Evolutionary conservation across 2,888 invertebrate species (phyloP), one percentile per base, ranked within the genome.

Genomic region (Philhelius pedissequus): DNA sequence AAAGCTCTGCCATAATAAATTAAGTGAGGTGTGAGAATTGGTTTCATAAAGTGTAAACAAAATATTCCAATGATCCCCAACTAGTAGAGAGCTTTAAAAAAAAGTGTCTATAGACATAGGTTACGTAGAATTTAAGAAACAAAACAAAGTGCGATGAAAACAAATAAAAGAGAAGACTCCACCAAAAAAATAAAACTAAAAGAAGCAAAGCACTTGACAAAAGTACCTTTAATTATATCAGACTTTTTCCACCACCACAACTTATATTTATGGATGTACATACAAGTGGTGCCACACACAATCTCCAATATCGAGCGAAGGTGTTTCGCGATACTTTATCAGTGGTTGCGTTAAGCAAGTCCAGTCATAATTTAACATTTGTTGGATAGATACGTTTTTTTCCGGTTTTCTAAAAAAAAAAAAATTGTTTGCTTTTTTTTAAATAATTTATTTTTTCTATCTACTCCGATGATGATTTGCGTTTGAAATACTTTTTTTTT

Each of bases 261-360:
- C 38, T 20, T 50, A 52, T 71, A 84, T 40, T 79, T 30, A 43
- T 15, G 50, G 20, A 20, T 4, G 6, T 13, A 2, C 2, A 13
- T 8, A 58, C 69, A 69, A 62, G 50, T 40, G 35, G 56, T 35
- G 22, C 32, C 40, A 66, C 69, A 78, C 70, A 74, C 60, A 48
- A 83, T 83, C 83, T 62, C 70, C 50, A 75, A 70, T 60, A 78
- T 79, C 83, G 74, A 68, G 68, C 30, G 38, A 68, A 84, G 84
- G 84, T 84, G 80, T 80, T 80, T 80, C 71, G 52, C 80, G 48
- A 66, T 84, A 84, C 75, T 80, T 60, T 84, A 84, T 84, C 80
- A 80, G 66, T 60, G 80, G 54, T 66, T 54, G 30, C 38, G 60
- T 45, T 62, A 76, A 79, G 70, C 76, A 71, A 64, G 64, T 64